These are phyloP conservation scores for Iphiclides podalirius DNA, from an alignment of 2,888 invertebrate genomes.

Conservation along the genomic window DNA sequence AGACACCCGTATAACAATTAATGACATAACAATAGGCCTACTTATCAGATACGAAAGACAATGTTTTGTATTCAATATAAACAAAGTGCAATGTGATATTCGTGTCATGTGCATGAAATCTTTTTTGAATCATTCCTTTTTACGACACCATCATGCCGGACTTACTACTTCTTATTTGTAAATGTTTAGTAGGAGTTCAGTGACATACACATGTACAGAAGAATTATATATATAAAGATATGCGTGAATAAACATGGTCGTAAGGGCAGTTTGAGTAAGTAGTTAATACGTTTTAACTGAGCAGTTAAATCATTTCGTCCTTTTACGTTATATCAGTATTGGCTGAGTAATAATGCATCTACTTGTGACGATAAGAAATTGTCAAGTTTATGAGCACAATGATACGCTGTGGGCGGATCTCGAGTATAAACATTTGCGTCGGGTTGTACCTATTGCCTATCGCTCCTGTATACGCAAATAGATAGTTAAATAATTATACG, in stretches of 20 bases:
- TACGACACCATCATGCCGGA: neutral
- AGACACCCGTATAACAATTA: slow-evolving; percentile 33
- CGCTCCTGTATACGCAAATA: neutral
- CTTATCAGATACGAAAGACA: slow-evolving; percentile 39
- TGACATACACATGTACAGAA: too few species aligned
- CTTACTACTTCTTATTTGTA: too few species aligned
- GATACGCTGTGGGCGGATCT: slow-evolving; percentile 22
- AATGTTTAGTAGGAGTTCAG: too few species aligned
- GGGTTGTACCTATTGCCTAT: neutral
- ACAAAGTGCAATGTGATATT: slow-evolving; percentile 25
- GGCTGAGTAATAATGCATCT: slow-evolving; percentile 23
- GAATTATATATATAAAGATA: too few species aligned
- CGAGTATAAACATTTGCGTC: slow-evolving; percentile 9
- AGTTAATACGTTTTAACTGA: neutral
- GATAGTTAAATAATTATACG: neutral
- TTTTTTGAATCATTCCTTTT: neutral
- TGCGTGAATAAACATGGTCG: too few species aligned
- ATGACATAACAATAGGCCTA: slow-evolving; percentile 40
- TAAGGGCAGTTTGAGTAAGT: too few species aligned
- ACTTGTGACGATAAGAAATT: slow-evolving; percentile 29
- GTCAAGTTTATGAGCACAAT: slow-evolving; percentile 36
- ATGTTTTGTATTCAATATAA: slow-evolving; percentile 28
- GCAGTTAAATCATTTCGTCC: slow-evolving; percentile 23
- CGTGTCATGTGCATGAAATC: slow-evolving; percentile 8
- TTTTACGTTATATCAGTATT: slow-evolving; percentile 28